These are phyloP conservation scores for Leptinotarsa undecemlineata DNA, from an alignment of 1,140 invertebrate genomes.

Conservation along the genomic window DNA sequence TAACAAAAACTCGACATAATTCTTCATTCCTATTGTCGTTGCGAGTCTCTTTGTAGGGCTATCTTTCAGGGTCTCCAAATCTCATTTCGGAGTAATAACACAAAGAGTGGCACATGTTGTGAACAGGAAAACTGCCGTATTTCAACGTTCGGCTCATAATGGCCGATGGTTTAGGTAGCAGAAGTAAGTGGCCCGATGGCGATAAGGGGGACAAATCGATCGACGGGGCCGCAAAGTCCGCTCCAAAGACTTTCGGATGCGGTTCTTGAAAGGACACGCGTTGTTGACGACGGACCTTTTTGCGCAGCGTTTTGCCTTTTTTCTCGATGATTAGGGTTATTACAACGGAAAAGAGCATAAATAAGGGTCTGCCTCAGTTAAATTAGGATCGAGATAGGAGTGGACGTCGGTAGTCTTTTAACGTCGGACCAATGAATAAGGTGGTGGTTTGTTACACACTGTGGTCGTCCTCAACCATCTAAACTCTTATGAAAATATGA, in stretches of 20 bases:
- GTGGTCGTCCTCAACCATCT: too few species aligned
- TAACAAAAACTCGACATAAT: conserved; percentile 17
- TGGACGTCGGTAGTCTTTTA: not conserved
- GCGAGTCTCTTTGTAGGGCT: conserved; percentile 16
- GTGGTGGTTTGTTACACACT: too few species aligned
- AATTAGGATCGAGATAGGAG: not conserved
- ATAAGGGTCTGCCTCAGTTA: not conserved
- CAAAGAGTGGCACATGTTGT: conserved; percentile 45
- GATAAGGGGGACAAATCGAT: conserved; percentile 29
- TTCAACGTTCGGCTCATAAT: conserved; percentile 39
- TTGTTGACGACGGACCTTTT: conserved; percentile 15
- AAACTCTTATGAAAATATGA: too few species aligned
- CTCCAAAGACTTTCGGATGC: conserved; percentile 9
- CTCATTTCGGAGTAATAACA: conserved; percentile 43
- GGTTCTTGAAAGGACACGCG: conserved; percentile 20
- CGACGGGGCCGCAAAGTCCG: not conserved
- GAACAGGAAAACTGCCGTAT: conserved; percentile 43
- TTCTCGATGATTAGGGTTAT: conserved; percentile 10
- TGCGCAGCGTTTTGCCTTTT: not conserved
- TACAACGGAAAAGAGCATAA: not conserved
- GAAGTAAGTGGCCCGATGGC: conserved; percentile 32
- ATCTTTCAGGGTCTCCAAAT: conserved; percentile 32
- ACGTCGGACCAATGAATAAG: too few species aligned
- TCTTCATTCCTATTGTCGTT: conserved; percentile 15
- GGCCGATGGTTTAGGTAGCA: conserved; percentile 35